Evolutionary conservation across 2,797 vertebrate species (phyloP).

Genomic region (Malurus splendens): DNA sequence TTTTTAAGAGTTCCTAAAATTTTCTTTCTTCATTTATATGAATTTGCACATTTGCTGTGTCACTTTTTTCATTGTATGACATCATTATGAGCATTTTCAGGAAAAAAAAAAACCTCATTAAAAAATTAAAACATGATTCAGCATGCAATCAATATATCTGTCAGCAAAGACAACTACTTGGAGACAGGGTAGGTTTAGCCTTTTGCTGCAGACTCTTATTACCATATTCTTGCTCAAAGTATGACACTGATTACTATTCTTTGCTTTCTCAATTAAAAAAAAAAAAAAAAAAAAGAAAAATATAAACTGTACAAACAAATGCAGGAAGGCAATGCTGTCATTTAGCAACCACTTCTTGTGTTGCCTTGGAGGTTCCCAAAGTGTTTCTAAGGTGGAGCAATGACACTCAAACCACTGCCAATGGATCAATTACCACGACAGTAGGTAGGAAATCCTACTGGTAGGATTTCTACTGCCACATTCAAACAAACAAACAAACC

Average conservation of each 20-base stretch:
- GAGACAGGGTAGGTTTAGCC: neutral
- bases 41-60: neutral
- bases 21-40: neutral
- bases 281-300: neutral
- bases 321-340: neutral
- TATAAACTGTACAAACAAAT: neutral
- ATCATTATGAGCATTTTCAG: neutral
- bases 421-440: neutral
- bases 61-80: neutral
- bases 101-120: neutral
- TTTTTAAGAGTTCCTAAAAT: neutral
- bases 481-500: too few species aligned
- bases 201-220: neutral
- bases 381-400: neutral
- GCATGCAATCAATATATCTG: neutral
- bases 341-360: neutral
- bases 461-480: neutral
- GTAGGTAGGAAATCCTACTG: neutral
- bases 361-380: neutral
- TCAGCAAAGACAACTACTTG: neutral
- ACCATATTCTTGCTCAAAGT: neutral
- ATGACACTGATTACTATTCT: neutral
- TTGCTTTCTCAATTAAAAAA: neutral
- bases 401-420: neutral
- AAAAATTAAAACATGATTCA: neutral